Base-by-base conservation (phyloP, 2,797 vertebrate genomes). In the Catharus ustulatus region DNA sequence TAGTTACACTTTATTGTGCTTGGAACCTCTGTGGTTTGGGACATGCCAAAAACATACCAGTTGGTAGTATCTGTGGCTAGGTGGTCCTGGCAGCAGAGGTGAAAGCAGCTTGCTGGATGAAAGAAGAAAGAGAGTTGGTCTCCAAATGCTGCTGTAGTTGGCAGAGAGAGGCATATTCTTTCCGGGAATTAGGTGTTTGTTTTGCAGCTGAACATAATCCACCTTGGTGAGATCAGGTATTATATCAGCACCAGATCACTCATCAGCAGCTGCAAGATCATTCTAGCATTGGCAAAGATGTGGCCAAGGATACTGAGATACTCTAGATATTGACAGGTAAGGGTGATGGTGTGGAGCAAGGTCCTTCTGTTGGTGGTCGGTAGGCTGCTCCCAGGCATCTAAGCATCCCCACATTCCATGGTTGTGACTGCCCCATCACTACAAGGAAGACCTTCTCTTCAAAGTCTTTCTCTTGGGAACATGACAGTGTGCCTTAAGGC, bases 31-130 rank as follows among this genome's bases (percentile, higher is more conserved):
- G 16, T 36, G 42, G 69, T 73, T 86, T 86, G 58, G 42, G 46
- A 79, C 2, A 3, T 81, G 82, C 66, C 92, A 89, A 59, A 90
- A 84, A 79, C n/a, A 76, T 4, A 71, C 61, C 40, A 59, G 52
- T n/a, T 85, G 66, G 79, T 75, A 89, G 64, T 34, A 66, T 59
- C 69, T 34, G 45, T 43, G 64, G 58, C 66, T 93, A 92, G 79
- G 89, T 94, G 91, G 91, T 93, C 76, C 80, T 88, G 89, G 94
- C 84, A 92, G 84, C 40, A 87, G 84, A 84, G 20, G 54, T 45
- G 59, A 92, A 80, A 83, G 66, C 58, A 54, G 62, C 55, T 49
- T 66, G 69, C 45, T 88, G 62, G 69, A 71, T 81, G 55, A 74
- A 87, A 58, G 43, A 23, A 49, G 58, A 6, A 54, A 68, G 54